Evolutionary conservation across 2,888 invertebrate genomes (phyloP), one percentile per base, ranked within the genome.

Genomic region (Oscheius sp.): DNA sequence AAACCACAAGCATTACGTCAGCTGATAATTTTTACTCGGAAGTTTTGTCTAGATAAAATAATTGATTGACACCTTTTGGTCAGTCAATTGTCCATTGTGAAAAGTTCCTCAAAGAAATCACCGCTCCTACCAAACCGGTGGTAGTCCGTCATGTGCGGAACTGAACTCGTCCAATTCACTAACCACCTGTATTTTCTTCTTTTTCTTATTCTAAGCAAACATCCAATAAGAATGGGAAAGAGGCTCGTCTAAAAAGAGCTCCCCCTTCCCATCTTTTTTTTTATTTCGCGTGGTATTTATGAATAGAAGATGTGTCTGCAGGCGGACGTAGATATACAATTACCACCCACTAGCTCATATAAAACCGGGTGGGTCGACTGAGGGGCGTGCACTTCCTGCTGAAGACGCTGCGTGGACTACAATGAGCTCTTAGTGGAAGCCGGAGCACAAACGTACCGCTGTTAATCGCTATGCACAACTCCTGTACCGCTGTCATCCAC

Each of bases 401-500:
- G 61, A 61, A 61, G 61, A 61, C 37, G 55, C 61, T 61, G 61
- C 42, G 61, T 45, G 12, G 61, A 61, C 61, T 45, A 45, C 61
- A 42, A 61, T 45, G 20, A 25, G 61, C 61, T 61, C 61, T 61
- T 61, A 61, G 61, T 45, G n/a, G 42, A 61, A 61, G 42, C 61
- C 61, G 39, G n/a, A 42, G 42, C 17, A 61, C 61, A 61, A 61
- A 61, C 61, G 42, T 42, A 27, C n/a, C 45, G 61, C 61, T 61
- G 45, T 31, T 61, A 61, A 61, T 61, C 61, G 42, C 61, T 27
- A 45, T 23, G 61, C 61, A 45, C 61, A 61, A 61, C 61, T 45
- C 27, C 42, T 61, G 61, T 61, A 61, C 61, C n/a, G n/a, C n/a
- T 61, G 42, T 61, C 45, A 61, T 61, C 61, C 61, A 45, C 61